These are phyloP conservation scores for Desmodus rotundus DNA, from an alignment of 2,113 vertebrate species.

Conservation along the genomic window DNA sequence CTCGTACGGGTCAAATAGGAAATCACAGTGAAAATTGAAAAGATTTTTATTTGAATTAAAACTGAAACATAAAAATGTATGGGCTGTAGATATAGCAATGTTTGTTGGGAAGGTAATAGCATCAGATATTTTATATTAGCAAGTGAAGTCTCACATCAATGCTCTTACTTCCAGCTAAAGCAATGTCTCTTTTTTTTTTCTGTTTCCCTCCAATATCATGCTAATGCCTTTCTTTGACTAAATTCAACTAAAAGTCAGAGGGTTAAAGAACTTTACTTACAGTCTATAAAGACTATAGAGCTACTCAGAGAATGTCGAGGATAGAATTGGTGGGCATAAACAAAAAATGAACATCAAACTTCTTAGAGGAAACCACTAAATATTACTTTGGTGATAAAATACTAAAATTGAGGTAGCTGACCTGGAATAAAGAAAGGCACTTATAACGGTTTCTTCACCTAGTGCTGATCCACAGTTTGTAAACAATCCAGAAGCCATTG, in stretches of 20 bases:
- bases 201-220: neutral
- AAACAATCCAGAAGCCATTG: neutral
- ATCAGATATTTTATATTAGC: neutral
- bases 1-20: neutral
- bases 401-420: neutral
- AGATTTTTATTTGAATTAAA: neutral
- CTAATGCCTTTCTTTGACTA: neutral
- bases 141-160: neutral
- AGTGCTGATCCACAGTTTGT: neutral
- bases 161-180: neutral
- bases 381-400: neutral
- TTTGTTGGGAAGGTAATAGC: neutral
- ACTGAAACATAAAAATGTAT: neutral
- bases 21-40: neutral
- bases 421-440: neutral
- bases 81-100: neutral
- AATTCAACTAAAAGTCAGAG: neutral
- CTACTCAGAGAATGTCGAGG: neutral
- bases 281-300: neutral
- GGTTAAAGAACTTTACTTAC: neutral
- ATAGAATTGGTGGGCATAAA: neutral
- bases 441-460: neutral
- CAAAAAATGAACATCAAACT: neutral
- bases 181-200: neutral
- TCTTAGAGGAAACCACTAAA: neutral